These are phyloP conservation scores for Silurus meridionalis DNA, from an alignment of 2,113 vertebrate species.

Conservation along the genomic window DNA sequence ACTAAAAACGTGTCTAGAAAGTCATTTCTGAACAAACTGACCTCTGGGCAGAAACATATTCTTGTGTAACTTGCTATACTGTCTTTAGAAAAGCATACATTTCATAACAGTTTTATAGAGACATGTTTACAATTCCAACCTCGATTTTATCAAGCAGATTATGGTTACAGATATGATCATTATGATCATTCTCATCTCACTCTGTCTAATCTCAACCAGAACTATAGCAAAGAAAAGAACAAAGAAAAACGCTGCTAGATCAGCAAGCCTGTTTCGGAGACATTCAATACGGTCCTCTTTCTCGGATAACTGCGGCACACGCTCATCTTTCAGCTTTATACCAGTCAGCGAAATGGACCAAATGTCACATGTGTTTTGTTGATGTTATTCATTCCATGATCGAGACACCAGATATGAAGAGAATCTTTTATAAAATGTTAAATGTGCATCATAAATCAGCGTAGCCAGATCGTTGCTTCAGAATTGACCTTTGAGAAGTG, in stretches of 20 bases:
- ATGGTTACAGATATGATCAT: not conserved
- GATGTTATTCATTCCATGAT: slow-evolving; percentile 16
- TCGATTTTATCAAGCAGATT: slow-evolving; percentile 11
- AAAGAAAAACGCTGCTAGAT: not conserved
- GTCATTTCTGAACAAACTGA: not conserved
- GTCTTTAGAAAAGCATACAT: not conserved
- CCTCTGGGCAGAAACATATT: not conserved
- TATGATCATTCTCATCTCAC: slow-evolving; percentile 13
- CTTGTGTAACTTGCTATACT: not conserved
- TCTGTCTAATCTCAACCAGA: slow-evolving; percentile 6
- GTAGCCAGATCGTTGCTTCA: not conserved
- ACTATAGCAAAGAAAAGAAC: not conserved
- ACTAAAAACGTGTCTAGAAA: too few species aligned
- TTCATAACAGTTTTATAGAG: not conserved
- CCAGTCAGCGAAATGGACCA: slow-evolving; percentile 22
- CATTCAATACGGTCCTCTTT: slow-evolving; percentile 7
- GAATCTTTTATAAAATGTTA: slow-evolving; percentile 23
- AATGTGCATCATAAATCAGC: slow-evolving; percentile 2
- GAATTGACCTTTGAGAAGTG: slow-evolving; percentile 35
- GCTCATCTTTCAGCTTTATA: slow-evolving; percentile 14
- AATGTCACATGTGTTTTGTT: slow-evolving; percentile 27
- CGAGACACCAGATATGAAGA: not conserved
- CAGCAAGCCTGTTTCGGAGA: not conserved
- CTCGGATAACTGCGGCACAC: not conserved
- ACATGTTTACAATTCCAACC: not conserved